These are phyloP conservation scores for Neoseiulus cucumeris DNA, from an alignment of 1,140 invertebrate genomes.

Conservation along the genomic window DNA sequence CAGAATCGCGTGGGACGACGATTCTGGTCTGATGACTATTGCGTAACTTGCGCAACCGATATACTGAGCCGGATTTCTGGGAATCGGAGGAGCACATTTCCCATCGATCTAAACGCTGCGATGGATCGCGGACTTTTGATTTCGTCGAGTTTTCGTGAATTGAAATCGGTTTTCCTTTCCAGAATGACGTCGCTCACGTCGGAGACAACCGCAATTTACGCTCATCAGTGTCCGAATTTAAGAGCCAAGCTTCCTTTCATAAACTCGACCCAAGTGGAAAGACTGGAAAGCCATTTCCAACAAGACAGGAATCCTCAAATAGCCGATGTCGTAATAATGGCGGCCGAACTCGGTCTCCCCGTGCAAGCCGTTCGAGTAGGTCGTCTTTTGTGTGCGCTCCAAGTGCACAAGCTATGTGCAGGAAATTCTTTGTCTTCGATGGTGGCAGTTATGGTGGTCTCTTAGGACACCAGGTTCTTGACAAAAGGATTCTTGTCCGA, in stretches of 20 bases:
- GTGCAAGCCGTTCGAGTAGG: constrained; percentile 13
- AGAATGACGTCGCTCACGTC: neutral
- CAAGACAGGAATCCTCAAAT: constrained; percentile 12
- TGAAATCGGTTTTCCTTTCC: too few relatives aligned
- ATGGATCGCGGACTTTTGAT: too few relatives aligned
- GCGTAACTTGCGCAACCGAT: too few relatives aligned
- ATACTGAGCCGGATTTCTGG: too few relatives aligned
- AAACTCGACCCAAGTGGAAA: neutral
- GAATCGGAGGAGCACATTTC: too few relatives aligned
- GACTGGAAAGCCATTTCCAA: neutral
- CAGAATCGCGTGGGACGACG: too few relatives aligned
- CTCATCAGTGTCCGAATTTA: neutral
- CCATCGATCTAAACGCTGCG: too few relatives aligned
- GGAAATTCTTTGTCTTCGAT: neutral
- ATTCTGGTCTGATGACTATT: too few relatives aligned
- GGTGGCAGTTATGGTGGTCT: neutral
- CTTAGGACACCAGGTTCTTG: neutral
- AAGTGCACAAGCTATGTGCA: neutral
- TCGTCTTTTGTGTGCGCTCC: neutral
- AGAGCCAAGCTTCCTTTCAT: neutral
- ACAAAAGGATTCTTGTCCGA: neutral
- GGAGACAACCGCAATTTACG: neutral
- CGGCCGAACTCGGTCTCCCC: constrained; percentile 13
- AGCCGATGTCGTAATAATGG: constrained; percentile 12
- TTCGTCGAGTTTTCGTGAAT: too few relatives aligned